Evolutionary conservation across 2,797 vertebrate genomes (phyloP).

Genomic region (Calcarius lapponicus): DNA sequence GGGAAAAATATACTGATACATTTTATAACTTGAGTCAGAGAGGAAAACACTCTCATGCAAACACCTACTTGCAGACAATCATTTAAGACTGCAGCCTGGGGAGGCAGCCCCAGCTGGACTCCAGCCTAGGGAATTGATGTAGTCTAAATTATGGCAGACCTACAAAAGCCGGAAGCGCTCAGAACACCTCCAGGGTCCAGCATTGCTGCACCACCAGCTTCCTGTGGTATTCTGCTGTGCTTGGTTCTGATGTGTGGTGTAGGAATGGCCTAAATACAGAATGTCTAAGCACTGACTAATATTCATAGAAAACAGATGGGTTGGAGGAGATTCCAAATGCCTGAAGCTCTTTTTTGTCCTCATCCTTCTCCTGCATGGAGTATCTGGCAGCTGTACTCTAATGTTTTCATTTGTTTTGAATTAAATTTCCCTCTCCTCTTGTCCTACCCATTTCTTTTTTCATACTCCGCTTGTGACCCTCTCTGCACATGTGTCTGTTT

Average conservation of each 20-base stretch:
- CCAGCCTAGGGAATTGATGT: fast-evolving
- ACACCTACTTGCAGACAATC: neutral
- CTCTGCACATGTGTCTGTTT: neutral
- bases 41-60: neutral
- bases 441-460: neutral
- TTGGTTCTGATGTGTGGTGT: neutral
- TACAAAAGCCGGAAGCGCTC: fast-evolving
- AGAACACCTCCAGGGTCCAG: no score
- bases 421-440: neutral
- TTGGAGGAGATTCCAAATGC: constrained; percentile 1
- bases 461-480: neutral
- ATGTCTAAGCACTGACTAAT: neutral
- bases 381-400: neutral
- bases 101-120: fast-evolving
- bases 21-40: neutral
- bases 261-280: neutral
- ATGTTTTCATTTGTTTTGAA: neutral
- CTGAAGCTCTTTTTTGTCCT: neutral
- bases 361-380: neutral
- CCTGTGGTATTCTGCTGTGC: neutral
- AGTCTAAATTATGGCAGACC: neutral
- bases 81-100: neutral
- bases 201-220: fast-evolving
- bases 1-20: neutral
- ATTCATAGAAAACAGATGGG: constrained; percentile 19